Evolutionary conservation across 2,888 invertebrate species (phyloP).

Genomic region (Yponomeuta cagnagella): DNA sequence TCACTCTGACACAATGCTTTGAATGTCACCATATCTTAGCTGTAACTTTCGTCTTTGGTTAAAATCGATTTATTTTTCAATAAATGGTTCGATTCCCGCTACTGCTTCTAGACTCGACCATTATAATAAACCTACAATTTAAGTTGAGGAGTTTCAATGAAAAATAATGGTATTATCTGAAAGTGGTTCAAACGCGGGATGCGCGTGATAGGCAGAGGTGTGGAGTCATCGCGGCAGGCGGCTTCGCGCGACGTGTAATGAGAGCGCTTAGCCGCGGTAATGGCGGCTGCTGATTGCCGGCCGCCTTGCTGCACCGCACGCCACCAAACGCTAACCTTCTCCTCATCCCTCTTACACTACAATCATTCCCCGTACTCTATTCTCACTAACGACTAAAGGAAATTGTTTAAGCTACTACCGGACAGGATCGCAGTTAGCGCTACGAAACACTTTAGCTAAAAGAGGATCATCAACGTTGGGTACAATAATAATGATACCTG

Average conservation of each 20-base stretch:
- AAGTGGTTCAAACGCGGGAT: slow-evolving; percentile 2
- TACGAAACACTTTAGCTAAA: slow-evolving; percentile 3
- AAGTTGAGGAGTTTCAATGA: background rate
- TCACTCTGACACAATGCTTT: slow-evolving; percentile 30
- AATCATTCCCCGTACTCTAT: slow-evolving; percentile 40
- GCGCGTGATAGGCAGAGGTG: slow-evolving; percentile 19
- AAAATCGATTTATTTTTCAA: slow-evolving; percentile 16
- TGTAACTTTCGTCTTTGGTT: slow-evolving; percentile 16
- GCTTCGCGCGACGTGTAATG: slow-evolving; percentile 45
- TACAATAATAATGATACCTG: background rate
- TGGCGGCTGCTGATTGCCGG: slow-evolving; percentile 50
- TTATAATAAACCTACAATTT: background rate
- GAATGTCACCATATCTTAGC: slow-evolving; percentile 23
- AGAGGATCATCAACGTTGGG: background rate
- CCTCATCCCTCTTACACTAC: slow-evolving; percentile 39
- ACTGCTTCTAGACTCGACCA: background rate
- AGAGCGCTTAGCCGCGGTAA: slow-evolving; percentile 55
- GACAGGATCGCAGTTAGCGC: slow-evolving; percentile 12
- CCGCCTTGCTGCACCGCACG: slow-evolving; percentile 28
- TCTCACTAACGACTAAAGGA: slow-evolving; percentile 34
- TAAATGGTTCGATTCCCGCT: background rate
- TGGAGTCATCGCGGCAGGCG: slow-evolving; percentile 33
- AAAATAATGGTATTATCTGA: slow-evolving; percentile 2
- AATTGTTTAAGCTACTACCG: slow-evolving; percentile 24
- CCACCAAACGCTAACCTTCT: slow-evolving; percentile 37